phyloP scores from a whole-genome alignment of 2,797 vertebrate genomes.

The Orientallactaga sibirica region DNA sequence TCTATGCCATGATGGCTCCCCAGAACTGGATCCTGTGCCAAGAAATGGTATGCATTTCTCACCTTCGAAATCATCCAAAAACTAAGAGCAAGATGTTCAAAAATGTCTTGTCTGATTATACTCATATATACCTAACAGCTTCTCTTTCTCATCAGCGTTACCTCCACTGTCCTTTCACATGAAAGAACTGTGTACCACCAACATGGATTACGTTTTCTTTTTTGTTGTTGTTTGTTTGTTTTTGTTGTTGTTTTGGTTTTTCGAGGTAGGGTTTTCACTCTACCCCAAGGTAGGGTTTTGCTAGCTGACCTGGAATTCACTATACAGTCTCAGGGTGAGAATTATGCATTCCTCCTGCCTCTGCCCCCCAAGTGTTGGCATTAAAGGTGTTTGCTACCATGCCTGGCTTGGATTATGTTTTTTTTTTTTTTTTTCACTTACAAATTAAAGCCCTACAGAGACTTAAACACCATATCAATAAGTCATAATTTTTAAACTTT shows the following conservation, averaged over 20 bases:
- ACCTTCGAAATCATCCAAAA: slow-evolving; percentile 66
- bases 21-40: fast-evolving
- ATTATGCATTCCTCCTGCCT: too few relatives aligned
- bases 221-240: too few relatives aligned
- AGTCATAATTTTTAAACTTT: too few relatives aligned
- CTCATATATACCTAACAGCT: not conserved
- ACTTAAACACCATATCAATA: slow-evolving; percentile 32
- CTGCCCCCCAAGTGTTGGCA: too few relatives aligned
- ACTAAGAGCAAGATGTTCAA: not conserved
- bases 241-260: too few relatives aligned
- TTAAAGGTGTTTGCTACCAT: too few relatives aligned
- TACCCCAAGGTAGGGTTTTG: too few relatives aligned
- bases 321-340: too few relatives aligned
- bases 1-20: not conserved
- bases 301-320: too few relatives aligned
- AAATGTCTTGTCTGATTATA: not conserved
- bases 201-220: not conserved
- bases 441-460: slow-evolving; percentile 38
- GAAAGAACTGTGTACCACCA: not conserved
- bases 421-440: slow-evolving; percentile 56
- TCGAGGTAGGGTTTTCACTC: too few relatives aligned
- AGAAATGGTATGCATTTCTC: slow-evolving; percentile 48
- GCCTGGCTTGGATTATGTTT: not conserved
- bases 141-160: fast-evolving
- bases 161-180: not conserved